A percentile compares a stretch with the other conserved stretches of the same genome.
These are phyloP conservation scores for Sprattus sprattus DNA, from an alignment of 2,113 vertebrate species.

Conservation along the genomic window DNA sequence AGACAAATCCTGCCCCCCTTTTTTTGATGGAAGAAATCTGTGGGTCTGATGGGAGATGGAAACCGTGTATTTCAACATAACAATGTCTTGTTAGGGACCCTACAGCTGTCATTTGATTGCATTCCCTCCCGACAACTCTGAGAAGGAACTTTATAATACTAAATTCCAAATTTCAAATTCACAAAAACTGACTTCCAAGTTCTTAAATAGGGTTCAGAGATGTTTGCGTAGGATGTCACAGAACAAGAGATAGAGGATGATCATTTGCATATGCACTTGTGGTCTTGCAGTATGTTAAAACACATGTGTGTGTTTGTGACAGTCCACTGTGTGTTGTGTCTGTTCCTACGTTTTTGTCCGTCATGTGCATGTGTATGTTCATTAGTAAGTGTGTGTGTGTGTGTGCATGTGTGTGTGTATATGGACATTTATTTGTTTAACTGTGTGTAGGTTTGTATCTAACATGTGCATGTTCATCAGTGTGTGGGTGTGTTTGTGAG, in stretches of 20 bases:
- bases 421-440: not conserved
- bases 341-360: too few species aligned
- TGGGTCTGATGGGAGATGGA: too few species aligned
- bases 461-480: not conserved
- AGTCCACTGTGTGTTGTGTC: not conserved
- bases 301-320: not conserved
- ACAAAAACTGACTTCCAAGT: not conserved
- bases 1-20: not conserved
- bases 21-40: too few species aligned
- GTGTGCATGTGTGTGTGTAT: not conserved
- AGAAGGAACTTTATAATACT: not conserved
- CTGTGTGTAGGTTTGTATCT: not conserved
- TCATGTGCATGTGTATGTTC: not conserved
- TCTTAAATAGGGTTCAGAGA: too few species aligned
- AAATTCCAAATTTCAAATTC: too few species aligned
- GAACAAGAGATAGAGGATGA: not conserved
- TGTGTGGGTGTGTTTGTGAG: constrained; percentile 11
- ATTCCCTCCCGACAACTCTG: not conserved
- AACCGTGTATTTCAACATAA: not conserved
- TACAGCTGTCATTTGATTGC: not conserved
- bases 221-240: too few species aligned
- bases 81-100: not conserved
- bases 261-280: not conserved
- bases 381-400: not conserved
- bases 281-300: not conserved